phyloP scores from a whole-genome alignment of 2,888 invertebrate genomes.

The Amiota minor region DNA sequence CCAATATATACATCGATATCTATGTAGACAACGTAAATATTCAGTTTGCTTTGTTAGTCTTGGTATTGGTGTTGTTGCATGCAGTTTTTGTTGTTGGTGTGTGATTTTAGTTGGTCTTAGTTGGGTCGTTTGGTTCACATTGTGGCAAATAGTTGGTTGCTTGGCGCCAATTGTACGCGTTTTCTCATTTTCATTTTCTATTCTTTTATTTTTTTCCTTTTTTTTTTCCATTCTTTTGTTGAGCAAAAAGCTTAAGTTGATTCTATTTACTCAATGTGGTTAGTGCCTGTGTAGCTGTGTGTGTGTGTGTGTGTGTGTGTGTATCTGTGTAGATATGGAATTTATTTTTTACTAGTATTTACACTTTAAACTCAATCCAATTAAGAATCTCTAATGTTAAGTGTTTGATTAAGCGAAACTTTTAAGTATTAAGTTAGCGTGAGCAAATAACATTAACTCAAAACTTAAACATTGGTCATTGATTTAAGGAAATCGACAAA shows the following conservation, averaged over 20 bases:
- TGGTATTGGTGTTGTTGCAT: too few species aligned
- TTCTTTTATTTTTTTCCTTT: too few species aligned
- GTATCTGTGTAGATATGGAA: background rate
- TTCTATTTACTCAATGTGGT: background rate
- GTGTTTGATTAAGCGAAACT: constrained; percentile 20
- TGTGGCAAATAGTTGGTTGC: background rate
- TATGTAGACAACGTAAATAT: background rate
- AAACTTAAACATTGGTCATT: too few species aligned
- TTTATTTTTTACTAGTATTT: constrained; percentile 23
- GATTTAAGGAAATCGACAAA: too few species aligned
- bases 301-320: constrained; percentile 4
- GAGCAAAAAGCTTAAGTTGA: too few species aligned
- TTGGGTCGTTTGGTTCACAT: too few species aligned
- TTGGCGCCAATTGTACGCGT: constrained; percentile 15
- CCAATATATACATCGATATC: background rate
- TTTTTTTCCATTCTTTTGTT: too few species aligned
- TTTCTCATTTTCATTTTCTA: background rate
- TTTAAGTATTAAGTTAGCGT: constrained; percentile 14
- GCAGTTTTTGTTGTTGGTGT: background rate
- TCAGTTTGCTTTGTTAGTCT: background rate
- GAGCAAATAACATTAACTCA: too few species aligned
- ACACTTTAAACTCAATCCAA: constrained; percentile 27
- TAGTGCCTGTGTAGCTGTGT: background rate
- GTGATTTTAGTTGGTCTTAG: too few species aligned
- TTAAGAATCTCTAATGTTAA: constrained; percentile 21